Conservation (phyloP, 2,888 invertebrate genomes). For the Gastrophysa polygoni region DNA sequence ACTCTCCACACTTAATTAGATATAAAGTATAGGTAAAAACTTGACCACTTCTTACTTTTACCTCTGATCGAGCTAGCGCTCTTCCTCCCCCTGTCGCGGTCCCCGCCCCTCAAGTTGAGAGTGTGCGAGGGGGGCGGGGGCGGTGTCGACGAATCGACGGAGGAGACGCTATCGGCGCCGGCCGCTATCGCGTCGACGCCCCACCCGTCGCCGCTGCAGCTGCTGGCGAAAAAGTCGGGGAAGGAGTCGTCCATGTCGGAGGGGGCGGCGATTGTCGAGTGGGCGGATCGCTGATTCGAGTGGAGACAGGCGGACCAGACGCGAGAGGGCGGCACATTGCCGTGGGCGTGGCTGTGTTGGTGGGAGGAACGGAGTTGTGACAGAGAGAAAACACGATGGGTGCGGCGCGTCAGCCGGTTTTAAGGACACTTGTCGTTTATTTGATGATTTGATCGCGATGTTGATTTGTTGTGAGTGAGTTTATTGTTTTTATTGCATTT, state of each 20-base stretch:
- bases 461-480: too few species aligned
- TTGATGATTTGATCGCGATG: too few species aligned
- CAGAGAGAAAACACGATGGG: too few species aligned
- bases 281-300: not conserved
- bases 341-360: not conserved
- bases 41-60: conserved; percentile 44
- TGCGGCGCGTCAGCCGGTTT: too few species aligned
- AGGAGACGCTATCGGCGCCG: conserved; percentile 47
- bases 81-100: conserved; percentile 61
- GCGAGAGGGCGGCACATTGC: not conserved
- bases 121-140: conserved; percentile 57
- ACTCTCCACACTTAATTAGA: too few species aligned
- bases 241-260: conserved; percentile 60
- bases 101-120: conserved; percentile 17
- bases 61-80: conserved; percentile 72
- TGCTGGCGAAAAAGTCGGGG: conserved; percentile 55
- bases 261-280: conserved; percentile 16
- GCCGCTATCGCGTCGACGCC: conserved; percentile 35
- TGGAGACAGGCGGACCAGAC: not conserved
- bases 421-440: too few species aligned
- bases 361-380: not conserved
- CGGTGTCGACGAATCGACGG: conserved; percentile 68
- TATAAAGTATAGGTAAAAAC: not conserved
- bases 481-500: not conserved
- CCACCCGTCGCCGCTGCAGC: conserved; percentile 51